Percentiles rank a stretch among this genome's conserved stretches.
Conservation (phyloP, 2,113 vertebrate genomes). For the Diphyllodes magnificus region DNA sequence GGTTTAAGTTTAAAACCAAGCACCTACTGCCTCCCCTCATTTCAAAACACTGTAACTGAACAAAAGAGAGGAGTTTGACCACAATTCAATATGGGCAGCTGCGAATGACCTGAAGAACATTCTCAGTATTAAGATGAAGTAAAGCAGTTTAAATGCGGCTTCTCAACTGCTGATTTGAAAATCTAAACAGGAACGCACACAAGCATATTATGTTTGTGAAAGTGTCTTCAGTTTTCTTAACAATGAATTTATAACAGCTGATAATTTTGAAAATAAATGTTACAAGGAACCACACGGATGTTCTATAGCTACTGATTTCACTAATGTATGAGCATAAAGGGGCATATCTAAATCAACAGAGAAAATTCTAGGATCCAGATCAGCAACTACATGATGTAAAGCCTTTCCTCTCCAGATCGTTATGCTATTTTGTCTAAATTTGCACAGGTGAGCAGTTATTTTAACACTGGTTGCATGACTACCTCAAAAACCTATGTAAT, state of each 20-base stretch:
- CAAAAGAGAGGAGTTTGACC: neutral
- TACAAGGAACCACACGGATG: neutral
- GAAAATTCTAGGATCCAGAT: neutral
- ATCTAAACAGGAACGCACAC: neutral
- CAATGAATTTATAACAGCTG: neutral
- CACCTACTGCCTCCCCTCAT: neutral
- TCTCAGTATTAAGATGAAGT: neutral
- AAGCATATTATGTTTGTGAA: neutral
- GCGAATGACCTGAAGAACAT: neutral
- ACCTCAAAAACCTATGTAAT: neutral
- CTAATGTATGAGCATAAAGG: neutral
- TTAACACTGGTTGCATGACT: neutral
- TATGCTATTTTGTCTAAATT: neutral
- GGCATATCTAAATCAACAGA: neutral
- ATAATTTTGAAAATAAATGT: neutral
- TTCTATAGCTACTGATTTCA: neutral
- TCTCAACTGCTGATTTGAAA: neutral
- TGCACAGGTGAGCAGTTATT: neutral
- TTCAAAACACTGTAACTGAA: neutral
- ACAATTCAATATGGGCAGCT: neutral
- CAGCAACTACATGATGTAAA: neutral
- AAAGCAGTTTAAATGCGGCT: neutral
- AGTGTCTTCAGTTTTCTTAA: neutral
- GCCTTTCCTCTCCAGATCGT: neutral
- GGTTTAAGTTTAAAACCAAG: neutral